Evolutionary conservation across 2,888 invertebrate genomes (phyloP), one percentile per base, ranked within the genome.

Genomic region (Heliothis peltigera): DNA sequence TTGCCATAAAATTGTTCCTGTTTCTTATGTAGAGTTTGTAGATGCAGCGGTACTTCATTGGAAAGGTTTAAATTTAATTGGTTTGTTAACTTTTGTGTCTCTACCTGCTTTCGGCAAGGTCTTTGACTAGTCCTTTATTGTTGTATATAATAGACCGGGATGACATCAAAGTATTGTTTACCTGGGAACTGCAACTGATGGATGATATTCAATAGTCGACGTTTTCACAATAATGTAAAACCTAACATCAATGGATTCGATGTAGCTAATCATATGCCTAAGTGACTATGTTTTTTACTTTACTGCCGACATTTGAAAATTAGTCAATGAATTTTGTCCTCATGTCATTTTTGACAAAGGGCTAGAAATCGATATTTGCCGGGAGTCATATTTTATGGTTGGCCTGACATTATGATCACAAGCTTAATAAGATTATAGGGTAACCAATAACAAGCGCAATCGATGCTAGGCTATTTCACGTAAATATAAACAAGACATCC

Each of bases 91-190:
- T 79, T 72, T 68, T 59, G 68, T 66, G 63, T 74, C 52, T 74
- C 48, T 80, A 82, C 80, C 80, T 82, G 82, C 59, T 65, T 55
- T 68, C 70, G 64, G 47, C 22, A 59, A 62, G 47, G 19, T 61
- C 35, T 57, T 60, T 64, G 70, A 64, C 43, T 55, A 48, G 52
- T 56, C 44, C 57, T 25, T 48, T 46, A 63, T 79, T 80, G 65
- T 67, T 63, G 54, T 56, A 19, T 49, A 49, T 58, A 69, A 56
- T 55, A 51, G 39, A 39, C 55, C 59, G 74, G 63, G 35, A 19
- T 55, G 51, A 65, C 68, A 70, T 79, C 73, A 79, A 79, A 73
- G 68, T 48, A 10, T 46, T 48, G 47, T 66, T 66, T 51, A 48
- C 49, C 58, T 55, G 17, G 25, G 46, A 58, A 56, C 61, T 63